Percentiles rank a stretch among this genome's conserved stretches.
Conservation (phyloP, 2,888 invertebrate species). For the Pammene aurita region DNA sequence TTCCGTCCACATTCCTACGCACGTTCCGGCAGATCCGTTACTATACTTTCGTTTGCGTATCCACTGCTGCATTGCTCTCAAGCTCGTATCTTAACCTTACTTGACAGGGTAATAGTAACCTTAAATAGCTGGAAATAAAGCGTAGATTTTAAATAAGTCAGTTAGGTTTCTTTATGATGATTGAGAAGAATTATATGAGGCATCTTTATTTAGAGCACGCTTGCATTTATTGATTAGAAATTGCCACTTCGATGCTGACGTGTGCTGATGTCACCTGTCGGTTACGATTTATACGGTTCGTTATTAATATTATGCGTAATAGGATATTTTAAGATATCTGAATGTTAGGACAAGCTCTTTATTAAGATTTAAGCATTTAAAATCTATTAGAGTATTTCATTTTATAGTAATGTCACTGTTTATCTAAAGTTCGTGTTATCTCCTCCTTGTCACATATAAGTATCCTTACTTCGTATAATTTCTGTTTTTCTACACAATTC, state of each 20-base stretch:
- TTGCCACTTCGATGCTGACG: slow-evolving; percentile 56
- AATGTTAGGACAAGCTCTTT: too few species aligned
- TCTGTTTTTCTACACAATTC: background rate
- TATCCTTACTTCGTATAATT: too few species aligned
- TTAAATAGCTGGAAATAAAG: background rate
- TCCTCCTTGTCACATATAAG: too few species aligned
- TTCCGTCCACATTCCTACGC: slow-evolving; percentile 45
- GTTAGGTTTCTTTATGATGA: background rate
- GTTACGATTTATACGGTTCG: background rate
- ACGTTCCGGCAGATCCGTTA: slow-evolving; percentile 62
- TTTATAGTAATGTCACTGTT: too few species aligned
- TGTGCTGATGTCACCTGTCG: slow-evolving; percentile 63
- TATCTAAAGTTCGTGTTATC: too few species aligned
- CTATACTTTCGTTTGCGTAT: slow-evolving; percentile 63
- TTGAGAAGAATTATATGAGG: background rate
- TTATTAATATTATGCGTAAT: background rate
- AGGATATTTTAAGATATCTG: too few species aligned
- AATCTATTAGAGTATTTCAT: too few species aligned
- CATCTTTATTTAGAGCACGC: slow-evolving; percentile 61
- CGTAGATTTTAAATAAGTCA: background rate
- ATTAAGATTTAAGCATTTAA: too few species aligned
- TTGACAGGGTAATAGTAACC: background rate
- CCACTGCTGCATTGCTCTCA: slow-evolving; percentile 43
- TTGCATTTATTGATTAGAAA: slow-evolving; percentile 70
- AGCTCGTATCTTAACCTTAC: slow-evolving; percentile 4